phyloP scores from a whole-genome alignment of 1,140 invertebrate species.

The Homalodisca vitripennis region DNA sequence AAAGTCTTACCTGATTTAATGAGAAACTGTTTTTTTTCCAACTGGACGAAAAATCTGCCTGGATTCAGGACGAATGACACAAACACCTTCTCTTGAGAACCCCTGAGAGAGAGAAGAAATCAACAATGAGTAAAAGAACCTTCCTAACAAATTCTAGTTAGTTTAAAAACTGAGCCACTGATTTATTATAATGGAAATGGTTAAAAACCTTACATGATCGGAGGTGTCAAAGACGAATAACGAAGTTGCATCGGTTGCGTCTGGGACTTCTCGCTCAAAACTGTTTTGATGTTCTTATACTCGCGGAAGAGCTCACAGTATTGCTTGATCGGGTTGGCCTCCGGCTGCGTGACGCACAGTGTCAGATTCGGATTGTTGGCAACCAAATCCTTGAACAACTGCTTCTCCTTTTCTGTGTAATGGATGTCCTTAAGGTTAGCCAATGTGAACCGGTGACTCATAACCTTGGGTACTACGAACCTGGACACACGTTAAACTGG shows the following conservation, averaged over 20 bases:
- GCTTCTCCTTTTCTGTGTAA: constrained; percentile 64
- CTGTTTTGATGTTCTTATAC: constrained; percentile 56
- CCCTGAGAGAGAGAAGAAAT: constrained; percentile 34
- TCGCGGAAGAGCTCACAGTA: constrained; percentile 65
- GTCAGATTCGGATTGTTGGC: constrained; percentile 56
- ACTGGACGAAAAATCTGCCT: constrained; percentile 69
- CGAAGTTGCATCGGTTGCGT: too few relatives aligned
- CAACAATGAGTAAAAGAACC: too few relatives aligned
- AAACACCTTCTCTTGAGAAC: constrained; percentile 52
- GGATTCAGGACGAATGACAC: constrained; percentile 70
- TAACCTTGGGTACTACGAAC: constrained; percentile 60
- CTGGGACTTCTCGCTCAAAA: constrained; percentile 47
- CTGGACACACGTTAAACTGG: too few relatives aligned
- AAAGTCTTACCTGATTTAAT: not conserved
- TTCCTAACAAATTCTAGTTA: too few relatives aligned
- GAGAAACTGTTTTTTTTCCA: constrained; percentile 54
- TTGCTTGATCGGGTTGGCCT: constrained; percentile 63
- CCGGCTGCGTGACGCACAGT: constrained; percentile 61
- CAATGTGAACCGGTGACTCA: constrained; percentile 69
- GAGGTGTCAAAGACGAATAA: not conserved
- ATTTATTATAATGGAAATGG: not conserved
- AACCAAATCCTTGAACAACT: constrained; percentile 65
- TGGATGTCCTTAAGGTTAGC: constrained; percentile 64
- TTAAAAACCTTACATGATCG: not conserved
- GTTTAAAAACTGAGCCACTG: not conserved